Evolutionary conservation across 2,113 vertebrate species (phyloP).

Genomic region (Eidolon helvum): DNA sequence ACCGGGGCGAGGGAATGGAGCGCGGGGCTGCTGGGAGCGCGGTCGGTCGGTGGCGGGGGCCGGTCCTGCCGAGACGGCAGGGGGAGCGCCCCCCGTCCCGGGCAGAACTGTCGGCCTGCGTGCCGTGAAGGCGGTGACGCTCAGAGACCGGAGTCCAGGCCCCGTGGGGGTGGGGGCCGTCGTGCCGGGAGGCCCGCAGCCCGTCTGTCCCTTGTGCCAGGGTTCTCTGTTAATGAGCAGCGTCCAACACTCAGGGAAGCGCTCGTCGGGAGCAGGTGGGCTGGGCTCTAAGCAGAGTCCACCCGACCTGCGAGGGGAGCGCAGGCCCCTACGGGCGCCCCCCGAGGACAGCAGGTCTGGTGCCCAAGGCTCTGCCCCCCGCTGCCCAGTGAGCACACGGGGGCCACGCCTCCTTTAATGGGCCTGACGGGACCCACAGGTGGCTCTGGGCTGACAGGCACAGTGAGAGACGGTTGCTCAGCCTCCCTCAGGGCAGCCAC

Average conservation of each 20-base stretch:
- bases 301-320: neutral
- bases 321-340: too few relatives aligned
- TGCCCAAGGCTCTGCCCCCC: accelerated
- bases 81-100: accelerated
- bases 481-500: neutral
- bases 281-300: neutral
- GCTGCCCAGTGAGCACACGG: accelerated
- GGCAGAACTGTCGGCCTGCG: accelerated
- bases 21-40: neutral
- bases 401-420: accelerated
- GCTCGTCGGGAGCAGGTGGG: neutral
- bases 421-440: too few relatives aligned
- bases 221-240: neutral
- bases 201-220: neutral
- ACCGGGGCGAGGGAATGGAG: too few relatives aligned
- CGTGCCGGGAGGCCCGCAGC: accelerated
- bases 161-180: too few relatives aligned
- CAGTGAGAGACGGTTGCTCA: neutral
- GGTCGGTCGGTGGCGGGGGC: too few relatives aligned
- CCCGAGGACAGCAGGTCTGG: neutral
- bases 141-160: accelerated
- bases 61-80: accelerated
- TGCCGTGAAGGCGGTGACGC: accelerated
- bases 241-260: neutral
- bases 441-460: neutral